These are phyloP conservation scores for Peromyscus eremicus DNA, from an alignment of 2,797 vertebrate species.

Conservation along the genomic window DNA sequence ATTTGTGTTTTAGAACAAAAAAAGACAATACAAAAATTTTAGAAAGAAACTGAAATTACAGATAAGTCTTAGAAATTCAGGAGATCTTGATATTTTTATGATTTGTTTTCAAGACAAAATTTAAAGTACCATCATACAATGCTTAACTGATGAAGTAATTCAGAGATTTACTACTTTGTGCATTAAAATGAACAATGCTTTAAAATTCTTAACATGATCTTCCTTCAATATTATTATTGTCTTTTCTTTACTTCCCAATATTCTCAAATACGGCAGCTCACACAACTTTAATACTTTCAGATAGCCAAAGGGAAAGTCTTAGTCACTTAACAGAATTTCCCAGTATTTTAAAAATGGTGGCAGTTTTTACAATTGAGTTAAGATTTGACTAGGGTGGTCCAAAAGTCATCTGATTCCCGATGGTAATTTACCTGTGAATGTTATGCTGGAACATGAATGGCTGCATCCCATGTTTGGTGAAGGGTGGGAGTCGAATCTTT, in stretches of 20 bases:
- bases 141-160: background rate
- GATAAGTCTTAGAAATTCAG: background rate
- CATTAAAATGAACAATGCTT: background rate
- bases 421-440: conserved; percentile 84
- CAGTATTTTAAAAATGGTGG: background rate
- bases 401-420: background rate
- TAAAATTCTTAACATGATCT: conserved; percentile 42
- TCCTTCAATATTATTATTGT: background rate
- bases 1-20: background rate
- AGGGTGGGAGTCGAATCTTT: conserved; percentile 26
- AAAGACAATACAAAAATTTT: background rate
- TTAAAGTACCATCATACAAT: conserved; percentile 12
- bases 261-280: background rate
- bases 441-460: background rate
- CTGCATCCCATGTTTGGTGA: conserved; percentile 51
- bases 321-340: background rate
- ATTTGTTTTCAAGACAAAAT: background rate
- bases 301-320: conserved; percentile 1
- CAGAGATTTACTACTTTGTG: background rate
- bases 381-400: background rate
- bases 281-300: background rate
- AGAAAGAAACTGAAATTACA: conserved; percentile 46
- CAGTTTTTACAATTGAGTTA: background rate
- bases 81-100: conserved; percentile 4
- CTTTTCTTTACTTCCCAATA: background rate